Evolutionary conservation across 2,888 invertebrate genomes (phyloP).

Genomic region (Ametastegia equiseti): DNA sequence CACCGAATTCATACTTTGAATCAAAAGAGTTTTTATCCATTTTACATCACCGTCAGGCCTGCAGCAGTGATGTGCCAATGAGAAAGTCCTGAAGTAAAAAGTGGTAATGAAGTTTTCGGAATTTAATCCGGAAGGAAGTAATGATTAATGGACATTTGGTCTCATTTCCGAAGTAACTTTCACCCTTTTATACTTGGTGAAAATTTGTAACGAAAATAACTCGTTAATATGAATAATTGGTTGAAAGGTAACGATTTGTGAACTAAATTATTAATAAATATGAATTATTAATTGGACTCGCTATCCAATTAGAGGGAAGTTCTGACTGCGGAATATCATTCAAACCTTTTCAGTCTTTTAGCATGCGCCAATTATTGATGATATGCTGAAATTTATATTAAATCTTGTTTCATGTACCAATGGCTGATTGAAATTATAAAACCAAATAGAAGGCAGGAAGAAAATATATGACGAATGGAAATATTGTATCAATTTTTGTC

Average conservation of each 20-base stretch:
- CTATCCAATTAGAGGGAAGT: background rate
- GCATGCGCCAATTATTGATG: background rate
- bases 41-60: background rate
- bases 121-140: background rate
- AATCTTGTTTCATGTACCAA: background rate
- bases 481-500: conserved; percentile 2
- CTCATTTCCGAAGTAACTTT: conserved; percentile 19
- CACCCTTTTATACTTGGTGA: background rate
- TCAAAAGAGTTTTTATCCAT: background rate
- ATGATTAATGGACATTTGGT: background rate
- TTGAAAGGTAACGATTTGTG: conserved; percentile 31
- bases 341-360: background rate
- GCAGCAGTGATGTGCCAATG: background rate
- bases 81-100: background rate
- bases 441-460: background rate
- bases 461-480: background rate
- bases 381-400: background rate
- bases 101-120: background rate
- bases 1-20: background rate
- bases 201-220: conserved; percentile 14
- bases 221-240: conserved; percentile 10
- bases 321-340: background rate
- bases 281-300: conserved; percentile 4
- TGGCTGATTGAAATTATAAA: background rate
- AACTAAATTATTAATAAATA: conserved; percentile 5